These are phyloP conservation scores for Drosophila bifasciata DNA, from an alignment of 1,140 invertebrate genomes.

Conservation along the genomic window DNA sequence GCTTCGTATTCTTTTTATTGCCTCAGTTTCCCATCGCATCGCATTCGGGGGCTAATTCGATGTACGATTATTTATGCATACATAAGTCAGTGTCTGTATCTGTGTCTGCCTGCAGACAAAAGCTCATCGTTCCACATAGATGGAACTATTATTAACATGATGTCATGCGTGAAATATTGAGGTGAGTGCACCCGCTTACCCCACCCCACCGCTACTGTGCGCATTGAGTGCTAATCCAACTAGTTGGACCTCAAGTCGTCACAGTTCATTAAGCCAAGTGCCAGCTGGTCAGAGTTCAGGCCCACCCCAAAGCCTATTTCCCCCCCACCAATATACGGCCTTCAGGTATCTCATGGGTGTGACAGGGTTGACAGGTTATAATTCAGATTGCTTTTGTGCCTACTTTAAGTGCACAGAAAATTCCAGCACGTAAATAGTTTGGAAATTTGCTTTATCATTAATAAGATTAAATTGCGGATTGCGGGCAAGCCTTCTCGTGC, in stretches of 20 bases:
- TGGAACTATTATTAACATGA: conserved; percentile 58
- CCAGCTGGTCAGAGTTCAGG: conserved; percentile 43
- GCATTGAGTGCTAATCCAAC: conserved; percentile 60
- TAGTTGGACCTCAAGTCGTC: conserved; percentile 58
- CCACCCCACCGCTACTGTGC: background rate
- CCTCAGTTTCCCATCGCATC: background rate
- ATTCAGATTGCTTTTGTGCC: too few species aligned
- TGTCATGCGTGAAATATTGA: conserved; percentile 71
- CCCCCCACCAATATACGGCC: background rate
- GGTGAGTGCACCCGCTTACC: conserved; percentile 62
- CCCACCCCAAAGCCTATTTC: background rate
- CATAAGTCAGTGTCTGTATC: background rate
- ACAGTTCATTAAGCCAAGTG: conserved; percentile 69
- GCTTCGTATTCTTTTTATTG: too few species aligned
- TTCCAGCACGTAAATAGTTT: background rate
- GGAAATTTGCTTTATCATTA: background rate
- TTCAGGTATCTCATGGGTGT: background rate
- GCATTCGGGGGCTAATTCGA: background rate
- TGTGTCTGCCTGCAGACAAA: background rate
- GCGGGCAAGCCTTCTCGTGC: conserved; percentile 33
- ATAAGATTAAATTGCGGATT: conserved; percentile 23
- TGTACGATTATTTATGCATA: conserved; percentile 3
- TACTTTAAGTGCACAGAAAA: too few species aligned
- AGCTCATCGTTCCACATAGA: conserved; percentile 1
- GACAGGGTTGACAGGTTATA: too few species aligned